Conservation (phyloP, 2,113 vertebrate species). For the Orthonyx spaldingii region DNA sequence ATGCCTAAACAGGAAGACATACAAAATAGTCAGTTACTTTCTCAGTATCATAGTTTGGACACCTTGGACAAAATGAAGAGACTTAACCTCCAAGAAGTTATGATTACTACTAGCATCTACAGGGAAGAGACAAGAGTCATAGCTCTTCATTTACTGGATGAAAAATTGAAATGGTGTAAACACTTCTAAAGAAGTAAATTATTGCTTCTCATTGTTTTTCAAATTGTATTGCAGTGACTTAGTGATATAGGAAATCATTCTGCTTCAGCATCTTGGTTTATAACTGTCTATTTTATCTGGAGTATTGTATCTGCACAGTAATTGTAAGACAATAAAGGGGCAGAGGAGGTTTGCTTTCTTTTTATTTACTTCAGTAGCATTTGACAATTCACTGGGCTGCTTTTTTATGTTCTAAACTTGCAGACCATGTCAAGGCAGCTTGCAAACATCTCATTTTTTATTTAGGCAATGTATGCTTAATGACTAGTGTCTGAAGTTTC, state of each 20-base stretch:
- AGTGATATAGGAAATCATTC: not conserved
- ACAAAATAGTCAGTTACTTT: not conserved
- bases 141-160: not conserved
- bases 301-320: not conserved
- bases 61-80: not conserved
- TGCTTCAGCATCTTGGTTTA: not conserved
- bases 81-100: not conserved
- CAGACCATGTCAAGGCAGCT: conserved; percentile 48
- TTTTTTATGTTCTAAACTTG: conserved; percentile 31
- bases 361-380: conserved; percentile 46
- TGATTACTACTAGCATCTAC: not conserved
- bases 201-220: not conserved
- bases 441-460: conserved; percentile 69
- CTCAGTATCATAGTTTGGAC: not conserved
- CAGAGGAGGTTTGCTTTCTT: not conserved
- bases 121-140: not conserved
- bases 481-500: conserved; percentile 42
- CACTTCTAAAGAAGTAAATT: not conserved
- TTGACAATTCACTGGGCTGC: conserved; percentile 20
- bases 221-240: not conserved
- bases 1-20: not conserved
- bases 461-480: conserved; percentile 63
- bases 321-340: not conserved
- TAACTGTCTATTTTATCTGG: not conserved
- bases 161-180: not conserved